Percentiles rank a stretch among this genome's conserved stretches.
Conservation (phyloP, 1,140 invertebrate genomes). For the Luehdorfia chinensis region DNA sequence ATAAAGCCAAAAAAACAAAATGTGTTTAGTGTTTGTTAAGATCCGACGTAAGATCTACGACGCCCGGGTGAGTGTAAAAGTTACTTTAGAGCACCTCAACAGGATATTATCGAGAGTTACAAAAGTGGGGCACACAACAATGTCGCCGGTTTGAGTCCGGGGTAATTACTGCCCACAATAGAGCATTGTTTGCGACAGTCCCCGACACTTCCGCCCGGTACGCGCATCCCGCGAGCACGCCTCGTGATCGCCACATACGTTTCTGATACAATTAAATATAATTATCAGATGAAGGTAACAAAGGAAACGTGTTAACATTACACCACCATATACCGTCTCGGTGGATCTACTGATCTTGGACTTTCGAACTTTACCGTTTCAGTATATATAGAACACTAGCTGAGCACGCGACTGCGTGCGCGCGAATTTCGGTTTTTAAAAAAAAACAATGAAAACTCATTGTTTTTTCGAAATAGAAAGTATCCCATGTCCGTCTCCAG, state of each 20-base stretch:
- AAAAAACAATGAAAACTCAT: neutral
- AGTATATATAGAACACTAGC: neutral
- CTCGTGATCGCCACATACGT: conserved; percentile 14
- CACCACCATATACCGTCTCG: neutral
- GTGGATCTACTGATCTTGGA: neutral
- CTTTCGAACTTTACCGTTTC: neutral
- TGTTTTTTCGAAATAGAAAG: no score
- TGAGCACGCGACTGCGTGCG: no score
- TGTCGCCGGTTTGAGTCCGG: conserved; percentile 26
- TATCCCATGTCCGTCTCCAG: no score
- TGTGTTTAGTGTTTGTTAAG: neutral
- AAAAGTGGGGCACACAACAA: conserved; percentile 20
- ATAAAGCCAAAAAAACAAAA: no score
- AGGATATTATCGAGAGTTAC: conserved; percentile 14
- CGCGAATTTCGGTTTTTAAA: no score
- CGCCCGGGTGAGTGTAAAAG: neutral
- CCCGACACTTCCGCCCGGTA: conserved; percentile 26
- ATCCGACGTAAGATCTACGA: neutral
- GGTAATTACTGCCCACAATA: conserved; percentile 33
- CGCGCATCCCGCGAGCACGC: no score
- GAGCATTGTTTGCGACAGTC: conserved; percentile 26
- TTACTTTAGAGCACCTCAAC: conserved; percentile 1
- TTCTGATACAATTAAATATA: conserved; percentile 1
- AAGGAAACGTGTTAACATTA: neutral
- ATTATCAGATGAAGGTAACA: conserved; percentile 1